These are phyloP conservation scores for Tokudaia muenninki DNA, from an alignment of 2,797 vertebrate species.

Conservation along the genomic window DNA sequence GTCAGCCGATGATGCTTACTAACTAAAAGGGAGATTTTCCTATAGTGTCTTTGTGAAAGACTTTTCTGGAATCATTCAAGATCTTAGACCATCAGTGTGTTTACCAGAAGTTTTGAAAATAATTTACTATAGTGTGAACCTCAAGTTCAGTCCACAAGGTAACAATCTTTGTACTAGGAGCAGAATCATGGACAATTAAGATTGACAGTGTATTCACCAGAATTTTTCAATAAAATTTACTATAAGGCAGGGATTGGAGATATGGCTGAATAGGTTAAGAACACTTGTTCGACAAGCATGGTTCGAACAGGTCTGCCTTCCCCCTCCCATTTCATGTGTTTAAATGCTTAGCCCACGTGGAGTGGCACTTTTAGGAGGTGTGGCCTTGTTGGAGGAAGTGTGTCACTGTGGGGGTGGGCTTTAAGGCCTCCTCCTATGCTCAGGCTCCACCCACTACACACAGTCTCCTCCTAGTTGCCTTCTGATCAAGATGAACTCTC, in stretches of 20 bases:
- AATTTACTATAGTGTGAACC: background rate
- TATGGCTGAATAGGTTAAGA: background rate
- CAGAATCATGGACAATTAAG: constrained; percentile 16
- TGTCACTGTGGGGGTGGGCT: background rate
- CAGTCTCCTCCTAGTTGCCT: background rate
- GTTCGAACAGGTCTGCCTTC: background rate
- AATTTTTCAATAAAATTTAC: background rate
- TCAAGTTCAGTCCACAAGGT: constrained; percentile 21
- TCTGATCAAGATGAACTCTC: background rate
- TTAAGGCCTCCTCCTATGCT: background rate
- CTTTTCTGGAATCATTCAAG: background rate
- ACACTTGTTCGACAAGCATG: background rate
- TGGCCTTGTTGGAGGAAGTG: background rate
- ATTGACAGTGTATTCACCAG: background rate
- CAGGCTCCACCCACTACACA: background rate
- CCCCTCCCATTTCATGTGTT: background rate
- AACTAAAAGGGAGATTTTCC: background rate
- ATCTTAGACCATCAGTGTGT: background rate
- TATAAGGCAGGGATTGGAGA: background rate
- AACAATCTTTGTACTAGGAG: constrained; percentile 38
- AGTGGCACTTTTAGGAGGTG: no score
- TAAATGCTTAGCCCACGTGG: background rate
- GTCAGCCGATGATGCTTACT: background rate
- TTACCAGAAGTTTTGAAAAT: constrained; percentile 16
- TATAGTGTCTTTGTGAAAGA: background rate